phyloP scores from a whole-genome alignment of 2,113 vertebrate species.

The Lycocorax pyrrhopterus region DNA sequence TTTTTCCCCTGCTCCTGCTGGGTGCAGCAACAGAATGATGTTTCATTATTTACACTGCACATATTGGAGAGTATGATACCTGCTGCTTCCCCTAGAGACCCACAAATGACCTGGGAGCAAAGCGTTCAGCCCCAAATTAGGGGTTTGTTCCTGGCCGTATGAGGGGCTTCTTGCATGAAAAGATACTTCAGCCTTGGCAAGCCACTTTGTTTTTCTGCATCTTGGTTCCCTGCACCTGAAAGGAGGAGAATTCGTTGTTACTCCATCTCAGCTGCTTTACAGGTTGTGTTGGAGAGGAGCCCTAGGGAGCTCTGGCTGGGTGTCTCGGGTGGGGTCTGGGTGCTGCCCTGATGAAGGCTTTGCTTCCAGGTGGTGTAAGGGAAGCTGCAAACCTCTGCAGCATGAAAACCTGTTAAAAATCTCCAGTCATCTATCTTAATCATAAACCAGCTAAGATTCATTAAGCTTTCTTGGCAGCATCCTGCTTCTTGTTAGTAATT shows the following conservation, averaged over 20 bases:
- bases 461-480: not conserved
- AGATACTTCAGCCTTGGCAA: not conserved
- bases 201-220: not conserved
- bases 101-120: not conserved
- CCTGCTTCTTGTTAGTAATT: not conserved
- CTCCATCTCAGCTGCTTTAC: not conserved
- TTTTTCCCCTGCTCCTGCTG: rapidly evolving
- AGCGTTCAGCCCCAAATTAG: not conserved
- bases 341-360: not conserved
- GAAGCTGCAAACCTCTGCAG: not conserved
- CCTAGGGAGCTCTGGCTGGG: not conserved
- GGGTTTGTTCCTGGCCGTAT: not conserved
- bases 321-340: rapidly evolving
- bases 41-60: not conserved
- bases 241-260: not conserved
- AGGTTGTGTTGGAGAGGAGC: not conserved
- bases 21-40: not conserved
- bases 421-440: not conserved
- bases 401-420: not conserved
- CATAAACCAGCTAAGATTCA: not conserved
- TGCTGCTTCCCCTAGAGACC: not conserved
- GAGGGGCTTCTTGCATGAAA: not conserved
- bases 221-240: rapidly evolving
- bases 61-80: not conserved
- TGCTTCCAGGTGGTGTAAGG: not conserved